Evolutionary conservation across 2,797 vertebrate species (phyloP).

Genomic region (Myoxocephalus aenaeus): DNA sequence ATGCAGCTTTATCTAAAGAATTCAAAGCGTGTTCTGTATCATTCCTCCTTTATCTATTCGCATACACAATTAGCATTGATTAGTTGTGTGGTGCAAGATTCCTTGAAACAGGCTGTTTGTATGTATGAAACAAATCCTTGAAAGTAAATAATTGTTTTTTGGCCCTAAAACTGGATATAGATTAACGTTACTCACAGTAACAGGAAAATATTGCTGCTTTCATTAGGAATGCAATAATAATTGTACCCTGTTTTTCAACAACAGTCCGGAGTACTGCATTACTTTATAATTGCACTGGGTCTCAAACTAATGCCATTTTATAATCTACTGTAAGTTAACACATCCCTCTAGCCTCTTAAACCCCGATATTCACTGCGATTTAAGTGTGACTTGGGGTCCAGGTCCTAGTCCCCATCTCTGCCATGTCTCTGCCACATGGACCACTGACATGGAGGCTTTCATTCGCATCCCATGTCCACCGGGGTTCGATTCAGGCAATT

Average conservation of each 20-base stretch:
- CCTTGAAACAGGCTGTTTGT: not conserved
- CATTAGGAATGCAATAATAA: not conserved
- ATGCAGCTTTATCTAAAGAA: not conserved
- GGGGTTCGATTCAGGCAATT: conserved; percentile 23
- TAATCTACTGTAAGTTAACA: not conserved
- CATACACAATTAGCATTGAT: not conserved
- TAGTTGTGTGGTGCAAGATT: not conserved
- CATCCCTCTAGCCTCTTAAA: not conserved
- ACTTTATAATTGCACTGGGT: not conserved
- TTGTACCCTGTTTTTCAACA: not conserved
- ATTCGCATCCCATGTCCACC: too few species aligned
- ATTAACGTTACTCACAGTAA: not conserved
- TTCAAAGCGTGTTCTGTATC: not conserved
- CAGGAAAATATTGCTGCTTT: not conserved
- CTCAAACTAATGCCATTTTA: not conserved
- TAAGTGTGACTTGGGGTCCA: too few species aligned
- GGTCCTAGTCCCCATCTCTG: too few species aligned
- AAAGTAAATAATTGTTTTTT: not conserved
- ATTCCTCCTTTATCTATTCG: not conserved
- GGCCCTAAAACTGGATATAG: not conserved
- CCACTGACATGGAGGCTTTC: too few species aligned
- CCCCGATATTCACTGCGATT: not conserved
- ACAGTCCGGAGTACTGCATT: not conserved
- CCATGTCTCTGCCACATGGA: too few species aligned
- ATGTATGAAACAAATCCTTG: not conserved